A percentile compares a stretch with the other conserved stretches of the same genome.
These are phyloP conservation scores for Lophura nycthemera DNA, from an alignment of 2,113 vertebrate species.

Conservation along the genomic window DNA sequence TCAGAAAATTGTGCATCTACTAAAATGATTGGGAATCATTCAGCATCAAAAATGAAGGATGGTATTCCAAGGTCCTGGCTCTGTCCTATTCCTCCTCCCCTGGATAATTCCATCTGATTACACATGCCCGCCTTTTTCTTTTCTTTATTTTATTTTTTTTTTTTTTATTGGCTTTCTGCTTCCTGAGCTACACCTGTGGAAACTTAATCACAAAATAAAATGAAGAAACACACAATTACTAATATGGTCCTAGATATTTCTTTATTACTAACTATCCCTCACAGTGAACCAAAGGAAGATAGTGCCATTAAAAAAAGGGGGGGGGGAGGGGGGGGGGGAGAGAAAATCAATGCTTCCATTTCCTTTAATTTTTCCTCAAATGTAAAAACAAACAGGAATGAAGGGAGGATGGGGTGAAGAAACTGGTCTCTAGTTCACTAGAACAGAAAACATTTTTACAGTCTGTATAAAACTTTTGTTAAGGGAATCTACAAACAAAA, in stretches of 20 bases:
- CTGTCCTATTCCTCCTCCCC: background rate
- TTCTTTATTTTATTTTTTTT: slow-evolving; percentile 33
- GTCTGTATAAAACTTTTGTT: background rate
- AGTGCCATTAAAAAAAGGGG: background rate
- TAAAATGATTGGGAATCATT: slow-evolving; percentile 36
- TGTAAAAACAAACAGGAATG: background rate
- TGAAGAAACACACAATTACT: slow-evolving; percentile 21
- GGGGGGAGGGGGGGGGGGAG: too few species aligned
- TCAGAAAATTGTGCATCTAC: slow-evolving; percentile 1
- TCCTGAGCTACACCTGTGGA: slow-evolving; percentile 38
- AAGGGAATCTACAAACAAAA: background rate
- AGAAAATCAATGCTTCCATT: background rate
- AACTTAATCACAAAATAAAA: slow-evolving; percentile 72
- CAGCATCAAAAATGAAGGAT: slow-evolving; percentile 7
- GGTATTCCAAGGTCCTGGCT: background rate
- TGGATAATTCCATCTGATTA: slow-evolving; percentile 63
- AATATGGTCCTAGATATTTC: slow-evolving; percentile 17
- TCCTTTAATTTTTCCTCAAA: background rate
- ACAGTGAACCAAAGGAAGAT: background rate
- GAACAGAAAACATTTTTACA: background rate
- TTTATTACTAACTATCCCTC: background rate
- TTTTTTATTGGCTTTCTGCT: slow-evolving; percentile 26
- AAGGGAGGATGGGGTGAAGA: background rate
- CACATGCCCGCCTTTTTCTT: slow-evolving; percentile 39
- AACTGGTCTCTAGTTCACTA: background rate